Base-by-base conservation (phyloP, 2,113 vertebrate species). In the Xenotilapia flavipinnis region DNA sequence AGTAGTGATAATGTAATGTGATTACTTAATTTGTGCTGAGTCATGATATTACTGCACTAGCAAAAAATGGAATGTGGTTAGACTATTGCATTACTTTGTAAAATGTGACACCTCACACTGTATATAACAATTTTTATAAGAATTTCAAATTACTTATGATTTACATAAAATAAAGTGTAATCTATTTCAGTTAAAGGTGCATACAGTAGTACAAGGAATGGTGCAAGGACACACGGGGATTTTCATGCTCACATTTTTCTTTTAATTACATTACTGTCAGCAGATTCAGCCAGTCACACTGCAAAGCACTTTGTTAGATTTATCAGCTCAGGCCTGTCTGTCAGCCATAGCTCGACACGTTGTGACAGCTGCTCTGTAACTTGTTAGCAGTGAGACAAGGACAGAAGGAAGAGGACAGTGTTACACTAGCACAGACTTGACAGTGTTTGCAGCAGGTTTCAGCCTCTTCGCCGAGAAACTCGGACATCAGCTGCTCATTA, bases 331-430 rank as follows among this genome's bases (percentile, higher is more conserved):
- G 56, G 40, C 80, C 79, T 89, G 91, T 91, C 86, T 56, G 56
- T 91, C 92, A 92, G 21, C 79, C 65, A 56, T 65, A 83, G 26
- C 77, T 85, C 2, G 5, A 87, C 83, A 73, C 21, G 15, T 9
- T 33, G 28, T 75, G 90, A 93, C 87, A 89, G 90, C 81, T 31
- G 3, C 17, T 81, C 79, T 80, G 33, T 86, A 54, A 80, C 80
- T 81, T 81, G 73, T 91, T 81, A 87, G 62, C 49, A 26, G 85
- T 47, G 58, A 89, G 87, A 90, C 84, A 75, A 84, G 80, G 80
- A 85, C 84, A 85, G 79, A 86, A 62, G 56, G 84, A 86, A 79
- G 15, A 80, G 70, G 47, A 83, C 55, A 26, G 47, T 13, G 6
- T 83, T 81, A 75, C 79, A 40, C 21, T 17, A 7, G 13, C 56